Evolutionary conservation across 2,113 vertebrate species (phyloP).

Genomic region (Melanerpes formicivorus): DNA sequence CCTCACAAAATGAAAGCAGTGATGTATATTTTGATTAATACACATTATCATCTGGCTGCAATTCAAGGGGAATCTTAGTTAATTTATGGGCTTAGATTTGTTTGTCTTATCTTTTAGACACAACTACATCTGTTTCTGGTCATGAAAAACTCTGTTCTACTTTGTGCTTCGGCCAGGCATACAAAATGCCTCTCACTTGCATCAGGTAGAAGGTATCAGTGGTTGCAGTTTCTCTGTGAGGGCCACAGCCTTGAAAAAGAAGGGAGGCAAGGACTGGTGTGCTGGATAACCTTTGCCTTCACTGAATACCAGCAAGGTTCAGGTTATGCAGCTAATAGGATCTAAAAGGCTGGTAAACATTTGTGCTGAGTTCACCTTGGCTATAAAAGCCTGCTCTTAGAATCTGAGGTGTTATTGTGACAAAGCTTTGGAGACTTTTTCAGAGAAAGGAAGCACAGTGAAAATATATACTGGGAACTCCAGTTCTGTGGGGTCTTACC

Average conservation of each 20-base stretch:
- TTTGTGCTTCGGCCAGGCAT: background rate
- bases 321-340: background rate
- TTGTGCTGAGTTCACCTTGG: background rate
- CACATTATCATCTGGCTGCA: background rate
- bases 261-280: background rate
- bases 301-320: background rate
- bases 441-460: background rate
- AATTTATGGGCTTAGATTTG: conserved; percentile 9
- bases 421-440: background rate
- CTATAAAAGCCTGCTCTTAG: background rate
- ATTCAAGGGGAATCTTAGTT: background rate
- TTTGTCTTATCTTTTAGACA: conserved; percentile 8
- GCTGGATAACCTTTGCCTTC: background rate
- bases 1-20: background rate
- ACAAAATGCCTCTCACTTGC: background rate
- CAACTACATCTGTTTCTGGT: background rate
- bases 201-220: background rate
- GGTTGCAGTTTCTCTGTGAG: background rate
- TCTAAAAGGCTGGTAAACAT: background rate
- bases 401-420: background rate
- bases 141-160: background rate
- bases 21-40: background rate
- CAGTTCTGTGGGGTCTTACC: background rate
- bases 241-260: background rate
- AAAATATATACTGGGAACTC: background rate